Evolutionary conservation across 2,888 invertebrate genomes (phyloP), one percentile per base, ranked within the genome.

Genomic region (Apamea monoglypha): DNA sequence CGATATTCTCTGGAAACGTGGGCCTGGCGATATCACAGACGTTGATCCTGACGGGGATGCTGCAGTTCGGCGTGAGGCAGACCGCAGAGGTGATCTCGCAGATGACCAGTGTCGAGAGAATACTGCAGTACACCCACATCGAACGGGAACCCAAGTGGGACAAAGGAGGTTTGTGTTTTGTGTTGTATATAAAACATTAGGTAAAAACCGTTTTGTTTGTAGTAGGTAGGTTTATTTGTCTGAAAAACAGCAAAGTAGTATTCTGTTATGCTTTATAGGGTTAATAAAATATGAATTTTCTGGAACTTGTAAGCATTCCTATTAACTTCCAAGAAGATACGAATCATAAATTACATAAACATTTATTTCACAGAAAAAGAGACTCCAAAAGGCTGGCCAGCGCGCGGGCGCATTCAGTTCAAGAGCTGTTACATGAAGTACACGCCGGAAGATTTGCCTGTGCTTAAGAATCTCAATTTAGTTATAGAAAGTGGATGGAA

Each of bases 51-150:
- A 98, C 97, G 83, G 98, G 96, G 93, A 98, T 97, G 98, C 98
- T 96, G 94, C 98, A 94, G 94, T 98, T 95, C 94, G 98, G 97
- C 94, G 98, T 95, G 87, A 98, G 95, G 81, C 98, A 96, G 97
- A 98, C 93, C 91, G 98, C 95, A 84, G 98, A 97, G 97, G 98
- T 95, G 93, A 97, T 97, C 91, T 97, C 96, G 92, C 98, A 97
- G 92, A 98, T 98, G 98, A 98, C 98, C 25, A 98, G 98, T 86
- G 98, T 98, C 2, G 98, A 98, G 93, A 96, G 97, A 14, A 97
- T 98, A 59, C 97, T 98, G 84, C 97, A 98, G 87, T 98, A 98
- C 94, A 97, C 98, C 0, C 97, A 97, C 79, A 95, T 98, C 53
- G 97, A 98, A 78, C 96, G 97, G n/a, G 98, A 98, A 89, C 90